Base-by-base conservation (phyloP, 2,797 vertebrate species). In the Muscicapa comitata region DNA sequence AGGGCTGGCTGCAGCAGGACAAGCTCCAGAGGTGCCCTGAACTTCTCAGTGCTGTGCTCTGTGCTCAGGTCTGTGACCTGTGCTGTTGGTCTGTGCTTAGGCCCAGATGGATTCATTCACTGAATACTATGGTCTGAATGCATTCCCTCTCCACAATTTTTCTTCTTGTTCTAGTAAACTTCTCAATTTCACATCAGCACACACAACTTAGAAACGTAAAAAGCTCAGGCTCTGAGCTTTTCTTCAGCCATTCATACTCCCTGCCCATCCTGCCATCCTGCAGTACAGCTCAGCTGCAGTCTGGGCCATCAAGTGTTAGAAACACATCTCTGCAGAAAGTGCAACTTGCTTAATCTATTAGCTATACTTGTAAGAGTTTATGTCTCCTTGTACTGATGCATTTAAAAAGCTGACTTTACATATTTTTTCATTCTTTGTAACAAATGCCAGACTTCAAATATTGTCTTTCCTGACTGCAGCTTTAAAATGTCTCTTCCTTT, bases 371-470 rank as follows among this genome's bases (percentile, higher is more conserved):
- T 31, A 63, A 71, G 29, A 81, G 4, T 15, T 81, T 37, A 11
- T 26, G 18, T 35, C 29, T 91, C 54, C 54, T 81, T 45, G 23
- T 28, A 62, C 4, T 29, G 31, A 8, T 68, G 18, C 33, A 68
- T 82, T 93, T 63, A 7, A 72, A 89, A 94, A 54, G 54, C 38
- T 35, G 40, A 38, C 31, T 84, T 91, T 80, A 17, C 31, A 10
- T 15, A n/a, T 26, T n/a, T 47, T 58, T 63, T 73, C 62, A 28
- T 68, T 85, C 25, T 57, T 71, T 38, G 7, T 79, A 55, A 83
- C 4, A 28, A 70, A 70, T 28, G 13, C 33, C 66, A 53, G 59
- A 11, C 13, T 77, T 90, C 35, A 77, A 42, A 66, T 16, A 45
- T 19, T 12, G 8, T 13, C 47, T 75, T 82, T 78, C 51, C 13